Conservation (phyloP, 2,113 vertebrate genomes). For the Limnothrissa miodon region DNA sequence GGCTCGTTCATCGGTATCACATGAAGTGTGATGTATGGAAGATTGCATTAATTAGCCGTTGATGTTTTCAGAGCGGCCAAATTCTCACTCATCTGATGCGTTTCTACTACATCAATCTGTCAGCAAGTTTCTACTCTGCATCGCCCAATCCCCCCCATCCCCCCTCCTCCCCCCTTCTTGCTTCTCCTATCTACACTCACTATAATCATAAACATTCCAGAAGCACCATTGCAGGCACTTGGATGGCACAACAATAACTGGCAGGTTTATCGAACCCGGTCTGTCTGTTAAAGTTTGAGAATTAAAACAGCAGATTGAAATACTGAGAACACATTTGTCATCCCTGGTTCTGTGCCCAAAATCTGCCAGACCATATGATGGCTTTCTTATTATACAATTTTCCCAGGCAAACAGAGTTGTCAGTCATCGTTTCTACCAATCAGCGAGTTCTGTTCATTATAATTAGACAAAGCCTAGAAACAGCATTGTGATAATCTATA, state of each 20-base stretch:
- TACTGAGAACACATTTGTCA: constrained; percentile 82
- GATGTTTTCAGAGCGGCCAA: constrained; percentile 51
- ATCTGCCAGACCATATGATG: constrained; percentile 85
- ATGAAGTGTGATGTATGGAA: constrained; percentile 34
- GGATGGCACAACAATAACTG: constrained; percentile 62
- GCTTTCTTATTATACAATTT: constrained; percentile 77
- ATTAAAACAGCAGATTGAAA: constrained; percentile 83
- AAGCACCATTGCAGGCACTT: constrained; percentile 72
- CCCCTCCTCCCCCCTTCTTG: too few relatives aligned
- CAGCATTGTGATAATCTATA: constrained; percentile 46
- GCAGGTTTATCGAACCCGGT: constrained; percentile 71
- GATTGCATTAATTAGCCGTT: constrained; percentile 42
- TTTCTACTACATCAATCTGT: constrained; percentile 76
- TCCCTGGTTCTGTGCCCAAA: constrained; percentile 76
- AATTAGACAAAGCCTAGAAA: constrained; percentile 45
- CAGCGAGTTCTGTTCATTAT: constrained; percentile 51
- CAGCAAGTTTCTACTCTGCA: constrained; percentile 62
- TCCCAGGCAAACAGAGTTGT: constrained; percentile 72
- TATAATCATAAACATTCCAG: constrained; percentile 48
- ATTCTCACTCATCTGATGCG: constrained; percentile 68
- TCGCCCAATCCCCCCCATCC: constrained; percentile 24
- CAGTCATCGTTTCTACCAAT: constrained; percentile 61
- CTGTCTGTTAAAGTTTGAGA: constrained; percentile 79
- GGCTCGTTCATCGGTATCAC: background rate
- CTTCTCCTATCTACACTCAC: too few relatives aligned